phyloP scores from a whole-genome alignment of 2,888 invertebrate species.

The Yponomeuta plumbellus region DNA sequence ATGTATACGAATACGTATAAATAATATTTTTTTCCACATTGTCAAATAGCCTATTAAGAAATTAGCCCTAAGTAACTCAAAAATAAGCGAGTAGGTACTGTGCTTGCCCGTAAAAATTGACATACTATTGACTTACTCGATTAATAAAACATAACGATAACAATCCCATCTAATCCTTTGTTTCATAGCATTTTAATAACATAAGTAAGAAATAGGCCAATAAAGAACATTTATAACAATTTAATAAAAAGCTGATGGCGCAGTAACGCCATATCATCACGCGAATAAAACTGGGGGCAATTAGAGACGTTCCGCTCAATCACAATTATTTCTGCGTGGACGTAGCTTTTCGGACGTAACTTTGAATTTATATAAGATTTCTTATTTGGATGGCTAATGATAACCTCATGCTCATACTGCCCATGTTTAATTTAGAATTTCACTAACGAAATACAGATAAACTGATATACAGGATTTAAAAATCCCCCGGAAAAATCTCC shows the following conservation, averaged over 20 bases:
- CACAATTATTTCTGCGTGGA: not conserved
- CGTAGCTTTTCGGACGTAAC: not conserved
- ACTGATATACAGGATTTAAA: too few species aligned
- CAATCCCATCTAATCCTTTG: not conserved
- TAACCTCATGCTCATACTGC: too few species aligned
- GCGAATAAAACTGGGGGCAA: constrained; percentile 5
- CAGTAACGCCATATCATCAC: not conserved
- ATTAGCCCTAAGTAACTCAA: too few species aligned
- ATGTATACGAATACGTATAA: too few species aligned
- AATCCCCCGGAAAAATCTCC: too few species aligned
- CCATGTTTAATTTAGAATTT: too few species aligned
- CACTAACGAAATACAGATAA: too few species aligned
- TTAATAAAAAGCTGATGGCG: not conserved
- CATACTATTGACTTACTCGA: not conserved
- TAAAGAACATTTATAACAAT: not conserved
- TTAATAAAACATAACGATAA: not conserved
- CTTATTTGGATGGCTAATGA: not conserved
- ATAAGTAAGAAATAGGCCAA: not conserved
- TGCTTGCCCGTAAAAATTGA: too few species aligned
- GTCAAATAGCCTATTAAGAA: too few species aligned
- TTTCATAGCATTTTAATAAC: not conserved
- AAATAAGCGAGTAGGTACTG: too few species aligned
- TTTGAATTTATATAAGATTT: not conserved
- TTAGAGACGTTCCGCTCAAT: constrained; percentile 6
- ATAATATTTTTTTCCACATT: too few species aligned